Percentiles rank a stretch among this genome's conserved stretches.
These are phyloP conservation scores for Anthopleura sola DNA, from an alignment of 64 coral and sea anemone genomes.

Conservation along the genomic window DNA sequence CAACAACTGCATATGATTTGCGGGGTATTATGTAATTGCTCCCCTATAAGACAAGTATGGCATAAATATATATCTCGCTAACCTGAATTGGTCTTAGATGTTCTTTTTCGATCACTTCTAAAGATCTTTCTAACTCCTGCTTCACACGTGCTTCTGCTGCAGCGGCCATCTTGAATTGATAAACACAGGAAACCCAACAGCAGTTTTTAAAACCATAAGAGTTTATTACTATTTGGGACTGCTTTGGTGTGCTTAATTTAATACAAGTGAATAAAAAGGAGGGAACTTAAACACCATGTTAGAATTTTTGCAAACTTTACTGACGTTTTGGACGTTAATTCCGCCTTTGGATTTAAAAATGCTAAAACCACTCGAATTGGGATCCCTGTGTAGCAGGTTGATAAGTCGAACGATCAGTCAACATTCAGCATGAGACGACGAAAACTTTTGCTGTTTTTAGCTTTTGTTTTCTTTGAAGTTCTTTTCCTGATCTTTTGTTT, in stretches of 20 bases:
- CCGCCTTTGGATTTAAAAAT: too few relatives aligned
- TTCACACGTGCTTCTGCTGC: conserved; percentile 72
- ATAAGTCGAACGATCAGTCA: background rate
- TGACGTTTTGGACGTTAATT: too few relatives aligned
- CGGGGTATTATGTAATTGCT: too few relatives aligned
- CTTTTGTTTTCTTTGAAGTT: background rate
- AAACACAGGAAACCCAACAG: too few relatives aligned
- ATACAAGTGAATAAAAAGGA: too few relatives aligned
- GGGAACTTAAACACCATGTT: too few relatives aligned
- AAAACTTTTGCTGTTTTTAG: background rate
- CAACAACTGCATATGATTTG: too few relatives aligned
- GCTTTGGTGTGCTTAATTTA: too few relatives aligned
- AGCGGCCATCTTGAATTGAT: too few relatives aligned
- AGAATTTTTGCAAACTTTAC: too few relatives aligned
- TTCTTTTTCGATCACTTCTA: conserved; percentile 63
- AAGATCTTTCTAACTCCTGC: conserved; percentile 68
- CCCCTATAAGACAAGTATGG: background rate
- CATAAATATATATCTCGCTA: background rate
- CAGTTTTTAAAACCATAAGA: too few relatives aligned
- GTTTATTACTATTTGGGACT: too few relatives aligned
- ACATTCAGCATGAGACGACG: background rate
- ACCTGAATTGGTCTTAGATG: conserved; percentile 79
- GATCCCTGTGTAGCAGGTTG: background rate
- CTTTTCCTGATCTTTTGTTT: background rate
- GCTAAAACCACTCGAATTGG: background rate